Base-by-base conservation (phyloP, 30 jellyfish, hydroid and myxozoan genomes). In the Chrysaora quinquecirrha region DNA sequence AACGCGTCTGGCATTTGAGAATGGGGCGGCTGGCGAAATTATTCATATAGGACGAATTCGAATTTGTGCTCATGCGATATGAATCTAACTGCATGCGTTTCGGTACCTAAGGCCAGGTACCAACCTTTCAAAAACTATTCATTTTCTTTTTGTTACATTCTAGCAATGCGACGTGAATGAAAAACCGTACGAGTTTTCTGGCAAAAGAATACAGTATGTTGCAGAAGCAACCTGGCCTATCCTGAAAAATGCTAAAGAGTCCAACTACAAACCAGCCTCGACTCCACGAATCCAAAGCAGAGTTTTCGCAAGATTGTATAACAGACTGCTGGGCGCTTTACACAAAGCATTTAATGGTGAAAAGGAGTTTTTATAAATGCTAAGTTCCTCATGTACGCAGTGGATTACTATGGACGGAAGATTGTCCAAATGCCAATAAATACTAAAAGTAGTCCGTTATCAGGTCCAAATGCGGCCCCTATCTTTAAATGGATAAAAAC, bases 141-240 rank as follows among this genome's bases (percentile, higher is more conserved):
- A n/a, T n/a, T n/a, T n/a, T n/a, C n/a, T n/a, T n/a, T n/a, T n/a
- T n/a, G n/a, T 3, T 75, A 64, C 14, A 2, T 63, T 78, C 22
- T 47, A 78, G 89, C 70, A 80, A 3, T 80, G 90, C 34, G 29
- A 80, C 34, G 25, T 20, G 7, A 52, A 9, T 20, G 84, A 66
- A 9, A 75, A 69, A 21, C 24, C 83, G n/a, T 80, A 65, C 34
- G 83, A 34, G 22, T 80, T 27, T 38, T 48, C 84, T 27, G 90
- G 90, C 0, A 71, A 31, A 31, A 30, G n/a, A 1, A 58, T 80
- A 4, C 50, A 18, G 1, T 80, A 32, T 66, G 30, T 61, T 0
- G 77, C 83, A 28, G 34, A n/a, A n/a, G 90, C 84, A 7, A 48
- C 46, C 9, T 80, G 90, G 90, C 90, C 90, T 2, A 80, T 80